phyloP scores from a whole-genome alignment of 2,113 vertebrate species.

The Ictalurus furcatus region DNA sequence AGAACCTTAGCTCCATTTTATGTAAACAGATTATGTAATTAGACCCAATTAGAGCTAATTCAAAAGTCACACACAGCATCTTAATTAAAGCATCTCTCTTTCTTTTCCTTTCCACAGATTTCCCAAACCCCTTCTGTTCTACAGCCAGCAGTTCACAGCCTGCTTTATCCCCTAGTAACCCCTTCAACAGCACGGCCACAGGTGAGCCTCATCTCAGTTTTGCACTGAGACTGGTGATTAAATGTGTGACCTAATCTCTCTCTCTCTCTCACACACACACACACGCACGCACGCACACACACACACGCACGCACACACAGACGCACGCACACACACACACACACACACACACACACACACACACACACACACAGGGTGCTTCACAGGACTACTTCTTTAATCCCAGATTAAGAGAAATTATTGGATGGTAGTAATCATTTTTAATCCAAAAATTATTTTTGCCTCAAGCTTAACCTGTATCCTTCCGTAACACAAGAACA shows the following conservation, averaged over 20 bases:
- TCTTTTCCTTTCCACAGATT: slow-evolving; percentile 63
- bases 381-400: neutral
- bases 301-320: neutral
- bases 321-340: neutral
- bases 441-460: neutral
- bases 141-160: slow-evolving; percentile 60
- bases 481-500: neutral
- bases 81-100: slow-evolving; percentile 31
- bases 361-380: neutral
- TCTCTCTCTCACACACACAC: neutral
- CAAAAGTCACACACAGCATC: neutral
- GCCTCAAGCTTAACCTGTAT: neutral
- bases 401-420: neutral
- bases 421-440: neutral
- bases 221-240: neutral
- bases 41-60: neutral
- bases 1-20: neutral
- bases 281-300: neutral
- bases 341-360: neutral
- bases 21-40: neutral
- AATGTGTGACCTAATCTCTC: neutral
- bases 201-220: slow-evolving; percentile 67
- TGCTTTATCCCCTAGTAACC: slow-evolving; percentile 83
- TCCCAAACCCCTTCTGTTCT: slow-evolving; percentile 82
- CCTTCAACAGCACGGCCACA: slow-evolving; percentile 79